Evolutionary conservation across 2,797 vertebrate species (phyloP).

Genomic region (Sphenopsis melanotis): DNA sequence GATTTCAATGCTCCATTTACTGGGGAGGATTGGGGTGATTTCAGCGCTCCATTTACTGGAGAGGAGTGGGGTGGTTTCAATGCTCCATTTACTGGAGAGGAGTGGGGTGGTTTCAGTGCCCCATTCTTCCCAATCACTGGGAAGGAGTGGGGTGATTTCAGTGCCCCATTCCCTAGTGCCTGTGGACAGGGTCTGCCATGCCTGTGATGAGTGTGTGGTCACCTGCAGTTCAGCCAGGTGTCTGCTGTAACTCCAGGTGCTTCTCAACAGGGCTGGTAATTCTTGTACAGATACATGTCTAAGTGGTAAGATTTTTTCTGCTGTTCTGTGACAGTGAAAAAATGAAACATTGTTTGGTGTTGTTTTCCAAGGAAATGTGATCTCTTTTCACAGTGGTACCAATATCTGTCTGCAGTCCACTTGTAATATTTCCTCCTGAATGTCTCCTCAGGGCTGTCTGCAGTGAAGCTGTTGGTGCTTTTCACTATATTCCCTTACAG

Average conservation of each 20-base stretch:
- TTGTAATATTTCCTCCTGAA: background rate
- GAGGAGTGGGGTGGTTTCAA: no score
- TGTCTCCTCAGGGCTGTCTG: background rate
- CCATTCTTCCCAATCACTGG: no score
- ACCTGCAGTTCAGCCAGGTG: background rate
- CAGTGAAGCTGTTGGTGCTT: background rate
- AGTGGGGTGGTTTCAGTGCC: no score
- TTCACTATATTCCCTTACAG: background rate
- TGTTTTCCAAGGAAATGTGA: background rate
- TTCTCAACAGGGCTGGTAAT: background rate
- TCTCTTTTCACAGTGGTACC: background rate
- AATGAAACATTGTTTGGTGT: background rate
- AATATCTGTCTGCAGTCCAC: background rate
- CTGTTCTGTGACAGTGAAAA: background rate
- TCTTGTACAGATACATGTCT: background rate
- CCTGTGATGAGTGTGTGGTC: background rate
- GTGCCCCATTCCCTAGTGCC: background rate
- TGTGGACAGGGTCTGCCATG: background rate
- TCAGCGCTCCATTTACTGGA: background rate
- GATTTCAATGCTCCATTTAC: no score
- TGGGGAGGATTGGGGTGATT: no score
- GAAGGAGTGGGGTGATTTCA: no score
- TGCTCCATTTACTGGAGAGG: no score
- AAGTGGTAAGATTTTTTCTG: background rate
- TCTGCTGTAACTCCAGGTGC: background rate